These are phyloP conservation scores for Menura novaehollandiae DNA, from an alignment of 2,113 vertebrate species.

Conservation along the genomic window DNA sequence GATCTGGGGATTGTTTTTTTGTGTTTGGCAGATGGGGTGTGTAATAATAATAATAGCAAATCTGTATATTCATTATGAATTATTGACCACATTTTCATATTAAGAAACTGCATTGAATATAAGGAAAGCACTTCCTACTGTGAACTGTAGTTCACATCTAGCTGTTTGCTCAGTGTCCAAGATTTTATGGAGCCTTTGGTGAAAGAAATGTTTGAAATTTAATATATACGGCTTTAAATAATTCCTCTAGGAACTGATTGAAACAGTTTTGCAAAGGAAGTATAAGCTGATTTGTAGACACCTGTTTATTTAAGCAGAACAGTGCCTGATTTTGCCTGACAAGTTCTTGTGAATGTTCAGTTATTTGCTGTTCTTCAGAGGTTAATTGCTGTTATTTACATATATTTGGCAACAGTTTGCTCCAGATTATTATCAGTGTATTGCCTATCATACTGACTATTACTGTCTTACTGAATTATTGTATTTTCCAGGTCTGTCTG, in stretches of 20 bases:
- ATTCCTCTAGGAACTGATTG: not conserved
- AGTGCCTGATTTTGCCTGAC: not conserved
- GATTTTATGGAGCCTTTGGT: not conserved
- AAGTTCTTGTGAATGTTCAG: not conserved
- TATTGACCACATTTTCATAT: not conserved
- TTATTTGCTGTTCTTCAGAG: not conserved
- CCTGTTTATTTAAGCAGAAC: not conserved
- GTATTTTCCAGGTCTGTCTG: not conserved
- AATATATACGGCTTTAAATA: not conserved
- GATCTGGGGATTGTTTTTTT: accelerated
- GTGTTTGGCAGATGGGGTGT: not conserved
- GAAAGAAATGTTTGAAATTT: not conserved
- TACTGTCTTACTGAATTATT: not conserved
- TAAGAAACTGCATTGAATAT: not conserved
- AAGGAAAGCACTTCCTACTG: not conserved
- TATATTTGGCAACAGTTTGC: not conserved
- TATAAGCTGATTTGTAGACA: not conserved
- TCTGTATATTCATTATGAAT: not conserved
- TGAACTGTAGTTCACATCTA: not conserved
- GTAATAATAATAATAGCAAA: not conserved
- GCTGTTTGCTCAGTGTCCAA: not conserved
- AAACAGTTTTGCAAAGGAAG: not conserved
- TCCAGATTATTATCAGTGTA: not conserved
- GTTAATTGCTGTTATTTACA: not conserved
- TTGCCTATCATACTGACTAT: not conserved